Conservation (phyloP, 2,113 vertebrate genomes). For the Myrmecophaga tridactyla region DNA sequence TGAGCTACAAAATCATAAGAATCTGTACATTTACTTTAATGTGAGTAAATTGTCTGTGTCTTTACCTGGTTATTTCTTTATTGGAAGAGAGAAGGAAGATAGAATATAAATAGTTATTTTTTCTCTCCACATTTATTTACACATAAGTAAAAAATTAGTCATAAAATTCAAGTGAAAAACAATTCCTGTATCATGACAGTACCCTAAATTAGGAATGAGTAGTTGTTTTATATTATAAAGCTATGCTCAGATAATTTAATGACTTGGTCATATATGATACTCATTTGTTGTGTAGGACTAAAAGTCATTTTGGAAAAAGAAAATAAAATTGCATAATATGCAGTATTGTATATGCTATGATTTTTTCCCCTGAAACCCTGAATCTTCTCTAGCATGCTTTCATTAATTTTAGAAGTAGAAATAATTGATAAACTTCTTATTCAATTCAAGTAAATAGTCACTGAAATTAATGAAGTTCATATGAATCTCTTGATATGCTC, state of each 20-base stretch:
- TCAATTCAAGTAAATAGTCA: not conserved
- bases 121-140: not conserved
- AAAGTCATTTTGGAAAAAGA: not conserved
- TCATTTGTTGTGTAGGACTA: not conserved
- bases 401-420: slow-evolving; percentile 21
- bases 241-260: not conserved
- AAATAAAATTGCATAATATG: not conserved
- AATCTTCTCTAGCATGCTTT: not conserved
- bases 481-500: not conserved
- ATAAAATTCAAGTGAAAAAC: slow-evolving; percentile 24
- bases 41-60: not conserved
- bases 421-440: not conserved
- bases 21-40: not conserved
- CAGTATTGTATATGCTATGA: not conserved
- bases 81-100: not conserved
- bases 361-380: not conserved
- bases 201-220: not conserved
- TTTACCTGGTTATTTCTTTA: not conserved
- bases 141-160: not conserved
- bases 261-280: not conserved
- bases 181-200: not conserved
- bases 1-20: not conserved
- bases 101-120: not conserved
- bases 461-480: not conserved
- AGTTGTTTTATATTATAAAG: not conserved